These are phyloP conservation scores for Corvus moneduloides DNA, from an alignment of 2,113 vertebrate species.

Conservation along the genomic window DNA sequence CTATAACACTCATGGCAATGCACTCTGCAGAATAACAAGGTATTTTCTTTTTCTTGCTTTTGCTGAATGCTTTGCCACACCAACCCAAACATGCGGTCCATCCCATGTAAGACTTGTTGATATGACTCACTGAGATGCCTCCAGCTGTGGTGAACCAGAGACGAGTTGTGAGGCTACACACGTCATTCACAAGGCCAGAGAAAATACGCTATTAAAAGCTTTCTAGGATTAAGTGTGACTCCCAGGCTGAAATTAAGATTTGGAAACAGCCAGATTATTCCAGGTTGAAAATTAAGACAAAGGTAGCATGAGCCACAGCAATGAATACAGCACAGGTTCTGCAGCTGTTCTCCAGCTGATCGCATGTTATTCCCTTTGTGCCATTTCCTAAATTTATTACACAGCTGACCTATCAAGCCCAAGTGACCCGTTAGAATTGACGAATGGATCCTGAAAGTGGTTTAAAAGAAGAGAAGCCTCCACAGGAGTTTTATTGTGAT, in stretches of 20 bases:
- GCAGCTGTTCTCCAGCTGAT: background rate
- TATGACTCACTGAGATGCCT: background rate
- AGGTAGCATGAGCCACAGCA: rapidly evolving
- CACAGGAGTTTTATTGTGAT: background rate
- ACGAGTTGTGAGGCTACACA: background rate
- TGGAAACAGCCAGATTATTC: background rate
- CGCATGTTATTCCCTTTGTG: background rate
- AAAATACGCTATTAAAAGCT: background rate
- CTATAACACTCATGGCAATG: rapidly evolving
- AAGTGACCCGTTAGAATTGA: background rate
- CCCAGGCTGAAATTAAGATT: background rate
- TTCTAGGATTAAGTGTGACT: background rate
- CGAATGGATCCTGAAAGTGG: background rate
- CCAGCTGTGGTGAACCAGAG: background rate
- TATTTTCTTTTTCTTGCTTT: background rate
- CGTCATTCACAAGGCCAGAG: background rate
- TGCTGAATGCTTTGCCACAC: background rate
- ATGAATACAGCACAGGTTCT: background rate
- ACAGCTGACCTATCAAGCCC: background rate
- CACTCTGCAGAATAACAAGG: background rate
- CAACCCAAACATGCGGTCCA: background rate
- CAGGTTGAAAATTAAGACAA: background rate
- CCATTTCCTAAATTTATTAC: background rate
- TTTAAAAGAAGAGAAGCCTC: background rate
- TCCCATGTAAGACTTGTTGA: background rate